phyloP scores from a whole-genome alignment of 2,888 invertebrate genomes.

The Nemotelus pantherinus region DNA sequence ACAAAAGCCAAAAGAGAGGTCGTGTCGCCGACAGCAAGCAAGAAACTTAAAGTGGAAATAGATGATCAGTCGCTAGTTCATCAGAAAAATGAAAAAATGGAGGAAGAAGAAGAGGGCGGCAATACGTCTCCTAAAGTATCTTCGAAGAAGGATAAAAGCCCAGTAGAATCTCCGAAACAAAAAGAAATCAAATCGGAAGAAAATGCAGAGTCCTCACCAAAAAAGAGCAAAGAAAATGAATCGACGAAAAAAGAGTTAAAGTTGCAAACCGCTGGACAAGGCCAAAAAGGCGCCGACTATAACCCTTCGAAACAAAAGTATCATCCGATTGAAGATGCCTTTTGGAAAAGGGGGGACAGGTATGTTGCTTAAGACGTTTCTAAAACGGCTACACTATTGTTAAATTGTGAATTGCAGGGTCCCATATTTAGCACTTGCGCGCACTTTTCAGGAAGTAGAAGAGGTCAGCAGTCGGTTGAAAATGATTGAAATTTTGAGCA shows the following conservation, averaged over 20 bases:
- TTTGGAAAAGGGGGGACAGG: constrained; percentile 79
- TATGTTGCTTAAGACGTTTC: constrained; percentile 58
- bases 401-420: constrained; percentile 69
- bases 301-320: constrained; percentile 79
- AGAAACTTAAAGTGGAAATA: background rate
- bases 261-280: constrained; percentile 54
- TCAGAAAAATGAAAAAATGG: background rate
- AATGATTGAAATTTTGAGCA: constrained; percentile 90
- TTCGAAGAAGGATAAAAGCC: constrained; percentile 15
- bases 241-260: constrained; percentile 52
- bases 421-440: constrained; percentile 91
- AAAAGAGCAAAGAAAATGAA: constrained; percentile 14
- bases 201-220: background rate
- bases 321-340: constrained; percentile 84
- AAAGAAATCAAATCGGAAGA: background rate
- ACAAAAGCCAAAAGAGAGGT: background rate
- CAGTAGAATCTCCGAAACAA: background rate
- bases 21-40: background rate
- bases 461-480: constrained; percentile 84
- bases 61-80: background rate
- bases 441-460: constrained; percentile 91
- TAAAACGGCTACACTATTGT: background rate
- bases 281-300: constrained; percentile 66
- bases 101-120: background rate
- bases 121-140: too few species aligned